Evolutionary conservation across 2,888 invertebrate species (phyloP), one percentile per base, ranked within the genome.

Genomic region (Xiphydria camelus): DNA sequence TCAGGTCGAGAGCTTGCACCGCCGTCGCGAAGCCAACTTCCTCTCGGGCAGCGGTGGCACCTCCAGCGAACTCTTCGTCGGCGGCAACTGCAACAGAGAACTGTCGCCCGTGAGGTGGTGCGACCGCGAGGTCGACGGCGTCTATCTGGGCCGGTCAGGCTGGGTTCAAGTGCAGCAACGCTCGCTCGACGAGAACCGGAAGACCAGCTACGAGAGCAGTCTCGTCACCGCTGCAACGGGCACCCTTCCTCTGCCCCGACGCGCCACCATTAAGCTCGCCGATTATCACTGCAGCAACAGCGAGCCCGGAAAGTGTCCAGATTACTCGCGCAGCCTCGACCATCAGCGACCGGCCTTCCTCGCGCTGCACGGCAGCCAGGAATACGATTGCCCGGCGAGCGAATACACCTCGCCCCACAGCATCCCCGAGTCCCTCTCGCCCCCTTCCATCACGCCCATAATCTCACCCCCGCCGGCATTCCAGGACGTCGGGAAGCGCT

Each of bases 401-500:
- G 58, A 72, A n/a, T 70, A 76, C 32, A 76, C 76, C 2, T 77
- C 78, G 7, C 69, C 72, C 2, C 69, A 67, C 46, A 68, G 65
- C 31, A 70, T 76, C 4, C 74, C 76, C 0, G 78, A 77, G 47
- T 75, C 76, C 0, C 75, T 75, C 32, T 83, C 84, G 1, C 84
- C 84, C 21, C 84, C 85, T 2, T 83, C 84, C n/a, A 76, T 84
- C 9, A 86, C 85, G 1, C 86, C 86, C 4, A 86, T 86, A 47
- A 81, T 86, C 34, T 86, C 86, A 10, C 86, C 86, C 6, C 86
- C 86, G 1, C 85, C 84, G 6, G 86, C 85, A 6, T 86, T 86
- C 66, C 86, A 86, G 65, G 85, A 85, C 55, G 75, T 76, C 55
- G 63, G 70, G 1, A 59, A 53, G 35, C 61, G 47, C 33, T 54